Percentiles rank a stretch among this genome's conserved stretches.
Conservation (phyloP, 1,140 invertebrate genomes). For the Apis mellifera region Amel_HAv3.1 CM009932.2:7632501-7633000, state of each 20-base stretch:
- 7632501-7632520: no score
- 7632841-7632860: slow-evolving; percentile 36
- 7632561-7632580: no score
- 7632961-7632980: slow-evolving; percentile 37
- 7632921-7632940: slow-evolving; percentile 56
- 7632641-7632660: no score
- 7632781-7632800: slow-evolving; percentile 8
- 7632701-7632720: no score
- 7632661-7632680: no score
- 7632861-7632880: slow-evolving; percentile 51
- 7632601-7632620: no score
- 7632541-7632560: no score
- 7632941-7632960: slow-evolving; percentile 67
- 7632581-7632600: no score
- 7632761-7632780: slow-evolving; percentile 37
- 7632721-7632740: slow-evolving; percentile 1
- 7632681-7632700: no score
- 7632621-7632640: no score
- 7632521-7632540: no score
- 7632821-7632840: neutral
- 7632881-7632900: slow-evolving; percentile 75
- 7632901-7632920: slow-evolving; percentile 69
- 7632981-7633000: slow-evolving; percentile 70
- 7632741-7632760: slow-evolving; percentile 9
- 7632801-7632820: slow-evolving; percentile 38